These are phyloP conservation scores for Corydoras sp. DNA, from an alignment of 2,113 vertebrate genomes.

Conservation along the genomic window DNA sequence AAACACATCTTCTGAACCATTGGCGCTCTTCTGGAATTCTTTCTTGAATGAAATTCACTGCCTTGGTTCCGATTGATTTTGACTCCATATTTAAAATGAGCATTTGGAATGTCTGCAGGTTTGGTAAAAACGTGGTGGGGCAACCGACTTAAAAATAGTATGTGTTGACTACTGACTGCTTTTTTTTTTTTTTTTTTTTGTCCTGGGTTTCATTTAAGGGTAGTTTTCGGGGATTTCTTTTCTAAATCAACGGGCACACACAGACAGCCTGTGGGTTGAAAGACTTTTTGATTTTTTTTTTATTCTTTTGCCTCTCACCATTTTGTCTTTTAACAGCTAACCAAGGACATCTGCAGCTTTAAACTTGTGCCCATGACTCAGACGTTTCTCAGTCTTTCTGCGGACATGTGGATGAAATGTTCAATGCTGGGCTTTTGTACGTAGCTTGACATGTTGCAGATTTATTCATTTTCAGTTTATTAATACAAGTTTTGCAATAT, in stretches of 20 bases:
- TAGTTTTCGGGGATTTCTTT: no score
- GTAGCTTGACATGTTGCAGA: no score
- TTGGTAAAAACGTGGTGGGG: background rate
- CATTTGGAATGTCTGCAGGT: no score
- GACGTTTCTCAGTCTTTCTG: background rate
- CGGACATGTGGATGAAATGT: no score
- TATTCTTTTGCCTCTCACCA: no score
- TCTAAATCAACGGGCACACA: no score
- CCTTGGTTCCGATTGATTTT: conserved; percentile 7
- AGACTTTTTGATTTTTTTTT: no score
- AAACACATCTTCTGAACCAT: conserved; percentile 85
- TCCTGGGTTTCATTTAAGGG: no score
- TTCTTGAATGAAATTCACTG: background rate
- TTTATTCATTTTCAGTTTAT: no score
- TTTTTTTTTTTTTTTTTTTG: conserved; percentile 9
- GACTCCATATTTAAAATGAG: background rate
- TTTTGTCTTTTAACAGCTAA: background rate
- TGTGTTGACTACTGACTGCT: conserved; percentile 6
- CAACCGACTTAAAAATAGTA: background rate
- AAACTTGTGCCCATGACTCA: background rate
- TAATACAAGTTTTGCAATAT: no score
- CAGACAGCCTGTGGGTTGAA: no score
- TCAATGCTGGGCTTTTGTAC: no score
- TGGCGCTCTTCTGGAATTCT: background rate
- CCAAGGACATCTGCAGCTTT: background rate